Conservation (phyloP, 2,797 vertebrate genomes). For the Eupleurogrammus muticus region DNA sequence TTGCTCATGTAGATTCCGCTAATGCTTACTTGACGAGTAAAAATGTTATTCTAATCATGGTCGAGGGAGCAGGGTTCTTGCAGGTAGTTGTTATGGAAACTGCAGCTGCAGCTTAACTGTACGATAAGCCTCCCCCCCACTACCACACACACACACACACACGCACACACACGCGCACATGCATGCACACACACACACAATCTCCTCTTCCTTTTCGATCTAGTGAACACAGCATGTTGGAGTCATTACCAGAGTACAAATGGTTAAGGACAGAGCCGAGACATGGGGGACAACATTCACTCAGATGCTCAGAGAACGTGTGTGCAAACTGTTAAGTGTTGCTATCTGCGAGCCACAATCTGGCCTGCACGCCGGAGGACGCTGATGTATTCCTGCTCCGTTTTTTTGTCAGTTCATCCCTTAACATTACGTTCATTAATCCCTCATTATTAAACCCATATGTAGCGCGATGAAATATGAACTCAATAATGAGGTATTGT, state of each 20-base stretch:
- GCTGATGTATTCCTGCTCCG: not conserved
- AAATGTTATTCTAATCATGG: constrained; percentile 81
- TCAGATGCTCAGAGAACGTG: constrained; percentile 37
- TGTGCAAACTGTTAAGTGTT: constrained; percentile 40
- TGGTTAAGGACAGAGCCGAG: constrained; percentile 69
- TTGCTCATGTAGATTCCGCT: constrained; percentile 77
- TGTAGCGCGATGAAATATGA: not conserved
- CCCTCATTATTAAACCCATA: not conserved
- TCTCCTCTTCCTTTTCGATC: constrained; percentile 69
- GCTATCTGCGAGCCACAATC: constrained; percentile 34
- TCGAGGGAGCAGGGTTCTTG: constrained; percentile 74
- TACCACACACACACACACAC: not conserved
- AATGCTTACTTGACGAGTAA: constrained; percentile 80
- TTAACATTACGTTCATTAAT: not conserved
- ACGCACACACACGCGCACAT: not conserved
- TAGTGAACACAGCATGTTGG: constrained; percentile 69
- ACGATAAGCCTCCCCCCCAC: constrained; percentile 62
- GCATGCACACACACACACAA: not conserved
- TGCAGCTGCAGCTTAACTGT: constrained; percentile 80
- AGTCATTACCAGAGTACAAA: constrained; percentile 77
- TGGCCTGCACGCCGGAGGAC: not conserved
- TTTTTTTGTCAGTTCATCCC: not conserved
- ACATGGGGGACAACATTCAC: constrained; percentile 56
- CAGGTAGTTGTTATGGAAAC: constrained; percentile 87
- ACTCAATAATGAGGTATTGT: not conserved